Evolutionary conservation across 2,888 invertebrate species (phyloP).

Genomic region (Diaperis boleti): DNA sequence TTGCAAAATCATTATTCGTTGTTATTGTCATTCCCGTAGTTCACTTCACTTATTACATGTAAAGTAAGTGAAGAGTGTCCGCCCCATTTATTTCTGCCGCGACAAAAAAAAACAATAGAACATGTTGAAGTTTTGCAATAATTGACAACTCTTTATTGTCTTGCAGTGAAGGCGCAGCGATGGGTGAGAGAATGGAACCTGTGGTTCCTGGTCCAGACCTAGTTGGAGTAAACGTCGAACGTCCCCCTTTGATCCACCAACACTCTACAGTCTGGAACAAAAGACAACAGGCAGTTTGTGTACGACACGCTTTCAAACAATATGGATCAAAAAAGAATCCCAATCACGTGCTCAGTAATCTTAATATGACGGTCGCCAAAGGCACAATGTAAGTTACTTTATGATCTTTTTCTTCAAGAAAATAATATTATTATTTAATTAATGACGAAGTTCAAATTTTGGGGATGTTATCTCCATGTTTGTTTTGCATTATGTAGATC

Average conservation of each 20-base stretch:
- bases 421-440: too few relatives aligned
- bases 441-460: too few relatives aligned
- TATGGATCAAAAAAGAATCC: constrained; percentile 90
- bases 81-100: too few relatives aligned
- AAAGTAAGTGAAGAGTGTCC: too few relatives aligned
- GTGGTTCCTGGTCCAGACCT: constrained; percentile 63
- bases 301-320: constrained; percentile 88
- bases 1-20: too few relatives aligned
- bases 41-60: too few relatives aligned
- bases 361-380: constrained; percentile 94
- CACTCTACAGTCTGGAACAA: constrained; percentile 73
- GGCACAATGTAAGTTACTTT: constrained; percentile 88
- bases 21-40: too few relatives aligned
- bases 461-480: too few relatives aligned
- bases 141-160: too few relatives aligned
- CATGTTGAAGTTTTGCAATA: too few relatives aligned
- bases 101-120: too few relatives aligned
- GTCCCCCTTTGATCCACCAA: constrained; percentile 64
- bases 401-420: background rate
- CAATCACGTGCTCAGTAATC: constrained; percentile 87
- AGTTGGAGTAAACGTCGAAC: constrained; percentile 63
- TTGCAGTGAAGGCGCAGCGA: constrained; percentile 66
- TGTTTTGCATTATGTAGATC: too few relatives aligned
- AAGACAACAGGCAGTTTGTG: constrained; percentile 87
- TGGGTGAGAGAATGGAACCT: constrained; percentile 63